Base-by-base conservation (phyloP, 1,140 invertebrate species). In the Trypoxylus dichotomus region DNA sequence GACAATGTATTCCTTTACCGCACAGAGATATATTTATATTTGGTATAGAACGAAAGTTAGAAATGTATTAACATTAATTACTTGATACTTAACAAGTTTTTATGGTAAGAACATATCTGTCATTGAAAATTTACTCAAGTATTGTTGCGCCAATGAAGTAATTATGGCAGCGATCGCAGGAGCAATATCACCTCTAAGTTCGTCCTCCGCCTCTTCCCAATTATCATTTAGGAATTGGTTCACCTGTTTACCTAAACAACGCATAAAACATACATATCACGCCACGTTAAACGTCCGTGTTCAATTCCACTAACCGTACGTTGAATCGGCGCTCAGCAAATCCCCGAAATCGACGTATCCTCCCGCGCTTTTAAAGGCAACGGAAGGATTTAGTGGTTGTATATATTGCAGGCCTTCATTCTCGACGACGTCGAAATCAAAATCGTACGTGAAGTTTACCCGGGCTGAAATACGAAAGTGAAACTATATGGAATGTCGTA, bases 221-320 rank as follows among this genome's bases (percentile, higher is more conserved):
- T 68, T 68, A 68, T 68, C 60, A 68, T 68, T 68, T 13, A 68
- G 24, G 60, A 68, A 68, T 27, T 68, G 60, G 8, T 68, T 68
- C 24, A 68, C 60, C 27, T 68, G 60, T 13, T 25, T 21, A 8
- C 60, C 60, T 68, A 68, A 68, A 68, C 2, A 19, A 19, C 15
- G 24, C 8, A 68, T 10, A 25, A 68, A 7, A 24, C 3, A 60
- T 60, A 1, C 60, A 68, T 2, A 68, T 6, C 10, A 24, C 21
- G n/a, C n/a, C n/a, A n/a, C n/a, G n/a, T n/a, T n/a, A n/a, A n/a
- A n/a, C n/a, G n/a, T n/a, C n/a, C n/a, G 6, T 1, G 10, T 24
- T 10, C 3, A 1, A 68, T 25, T 27, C 19, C 10, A 68, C 60
- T 24, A 68, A 54, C 47, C 60, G 24, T 24, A 24, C 21, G 60